Evolutionary conservation across 1,140 invertebrate genomes (phyloP).

Genomic region (Magallana gigas): DNA sequence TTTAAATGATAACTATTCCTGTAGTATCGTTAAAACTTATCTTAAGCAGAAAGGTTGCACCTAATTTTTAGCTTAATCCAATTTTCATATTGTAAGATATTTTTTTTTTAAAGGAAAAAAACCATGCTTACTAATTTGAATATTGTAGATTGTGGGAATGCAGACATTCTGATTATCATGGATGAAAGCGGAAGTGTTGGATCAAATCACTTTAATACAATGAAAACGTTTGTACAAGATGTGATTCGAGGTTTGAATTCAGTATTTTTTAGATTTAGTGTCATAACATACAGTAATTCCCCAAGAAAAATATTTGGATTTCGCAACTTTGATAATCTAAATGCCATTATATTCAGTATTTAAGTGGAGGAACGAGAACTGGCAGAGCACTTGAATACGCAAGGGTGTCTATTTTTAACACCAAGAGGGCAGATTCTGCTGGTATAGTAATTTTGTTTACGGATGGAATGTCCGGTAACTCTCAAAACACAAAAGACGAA

Average conservation of each 20-base stretch:
- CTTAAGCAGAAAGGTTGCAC: too few relatives aligned
- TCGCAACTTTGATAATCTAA: not conserved
- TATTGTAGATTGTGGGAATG: not conserved
- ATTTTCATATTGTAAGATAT: too few relatives aligned
- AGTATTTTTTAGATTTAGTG: not conserved
- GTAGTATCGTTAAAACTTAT: too few relatives aligned
- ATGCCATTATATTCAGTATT: not conserved
- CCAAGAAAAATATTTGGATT: not conserved
- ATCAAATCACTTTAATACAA: not conserved
- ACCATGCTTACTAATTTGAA: too few relatives aligned
- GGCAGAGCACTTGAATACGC: not conserved
- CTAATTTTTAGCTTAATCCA: too few relatives aligned
- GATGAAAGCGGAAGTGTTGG: constrained; percentile 5
- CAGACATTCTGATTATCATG: constrained; percentile 5
- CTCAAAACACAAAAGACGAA: not conserved
- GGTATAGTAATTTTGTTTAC: constrained; percentile 24
- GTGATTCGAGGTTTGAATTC: not conserved
- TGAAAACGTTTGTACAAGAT: not conserved
- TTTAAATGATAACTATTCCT: too few relatives aligned
- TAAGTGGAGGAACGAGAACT: not conserved
- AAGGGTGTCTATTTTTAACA: constrained; percentile 6
- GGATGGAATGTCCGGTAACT: constrained; percentile 14
- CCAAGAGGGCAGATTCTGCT: not conserved
- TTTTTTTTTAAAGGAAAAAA: too few relatives aligned
- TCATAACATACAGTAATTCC: not conserved